Evolutionary conservation across 2,797 vertebrate genomes (phyloP).

Genomic region (Mallotus villosus): DNA sequence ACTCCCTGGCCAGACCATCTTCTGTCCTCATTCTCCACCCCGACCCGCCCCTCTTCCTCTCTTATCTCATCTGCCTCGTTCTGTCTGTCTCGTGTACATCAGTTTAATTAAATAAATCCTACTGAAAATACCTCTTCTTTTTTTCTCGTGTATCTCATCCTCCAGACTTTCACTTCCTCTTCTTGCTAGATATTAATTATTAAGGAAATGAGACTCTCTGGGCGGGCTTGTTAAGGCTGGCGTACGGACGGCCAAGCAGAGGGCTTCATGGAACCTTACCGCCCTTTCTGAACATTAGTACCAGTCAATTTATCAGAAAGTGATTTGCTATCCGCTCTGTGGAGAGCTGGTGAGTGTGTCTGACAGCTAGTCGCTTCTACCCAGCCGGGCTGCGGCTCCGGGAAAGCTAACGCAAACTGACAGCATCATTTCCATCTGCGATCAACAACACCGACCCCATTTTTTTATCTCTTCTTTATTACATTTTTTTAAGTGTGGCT

Average conservation of each 20-base stretch:
- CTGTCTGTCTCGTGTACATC: constrained; percentile 43
- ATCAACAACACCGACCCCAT: constrained; percentile 20
- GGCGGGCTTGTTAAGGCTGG: constrained; percentile 58
- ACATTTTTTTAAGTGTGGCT: constrained; percentile 18
- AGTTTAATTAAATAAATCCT: constrained; percentile 65
- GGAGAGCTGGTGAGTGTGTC: constrained; percentile 38
- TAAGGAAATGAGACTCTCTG: constrained; percentile 59
- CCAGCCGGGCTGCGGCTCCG: constrained; percentile 35
- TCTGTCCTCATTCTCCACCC: constrained; percentile 47
- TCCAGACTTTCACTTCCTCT: constrained; percentile 34
- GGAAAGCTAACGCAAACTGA: constrained; percentile 47
- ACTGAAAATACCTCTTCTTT: constrained; percentile 41
- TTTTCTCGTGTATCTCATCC: constrained; percentile 49
- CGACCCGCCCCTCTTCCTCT: constrained; percentile 35
- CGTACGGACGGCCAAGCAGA: constrained; percentile 47
- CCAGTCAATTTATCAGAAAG: constrained; percentile 69
- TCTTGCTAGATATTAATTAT: constrained; percentile 70
- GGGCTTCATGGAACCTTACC: constrained; percentile 42
- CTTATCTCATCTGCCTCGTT: constrained; percentile 52
- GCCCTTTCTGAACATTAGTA: constrained; percentile 65
- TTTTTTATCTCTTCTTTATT: not conserved
- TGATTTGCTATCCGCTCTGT: constrained; percentile 57
- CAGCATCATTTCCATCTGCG: constrained; percentile 47
- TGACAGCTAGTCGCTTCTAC: constrained; percentile 60
- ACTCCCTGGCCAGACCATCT: constrained; percentile 38